Conservation (phyloP, 2,113 vertebrate genomes). For the Cacatua alba region DNA sequence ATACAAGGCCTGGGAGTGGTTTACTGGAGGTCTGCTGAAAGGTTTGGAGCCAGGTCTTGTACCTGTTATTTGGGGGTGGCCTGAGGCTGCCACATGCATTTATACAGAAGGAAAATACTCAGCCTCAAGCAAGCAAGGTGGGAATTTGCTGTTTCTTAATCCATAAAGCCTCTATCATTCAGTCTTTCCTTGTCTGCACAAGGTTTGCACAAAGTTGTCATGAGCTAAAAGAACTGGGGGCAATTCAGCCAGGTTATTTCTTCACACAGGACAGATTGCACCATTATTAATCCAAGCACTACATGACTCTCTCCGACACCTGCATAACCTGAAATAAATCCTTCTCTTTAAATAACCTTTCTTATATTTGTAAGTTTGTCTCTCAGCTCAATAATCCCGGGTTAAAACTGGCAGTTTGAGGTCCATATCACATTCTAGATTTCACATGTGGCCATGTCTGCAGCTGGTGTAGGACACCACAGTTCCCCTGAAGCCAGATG, state of each 20-base stretch:
- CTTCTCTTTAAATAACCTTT: neutral
- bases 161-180: neutral
- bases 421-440: neutral
- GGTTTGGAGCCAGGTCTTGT: neutral
- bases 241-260: neutral
- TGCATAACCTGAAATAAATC: neutral
- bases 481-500: neutral
- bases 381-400: neutral
- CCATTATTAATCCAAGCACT: neutral
- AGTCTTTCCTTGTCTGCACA: neutral
- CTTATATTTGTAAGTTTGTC: neutral
- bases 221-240: neutral
- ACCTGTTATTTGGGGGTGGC: neutral
- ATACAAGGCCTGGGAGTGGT: neutral
- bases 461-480: neutral
- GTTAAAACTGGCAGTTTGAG: neutral
- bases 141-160: neutral
- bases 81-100: neutral
- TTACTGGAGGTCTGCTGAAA: neutral
- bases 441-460: neutral
- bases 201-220: neutral
- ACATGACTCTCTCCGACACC: neutral
- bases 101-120: neutral
- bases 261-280: neutral
- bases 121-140: neutral